Percentiles rank a stretch among this genome's conserved stretches.
phyloP scores from a whole-genome alignment of 2,797 vertebrate genomes.

The Coracias cyanogaster region DNA sequence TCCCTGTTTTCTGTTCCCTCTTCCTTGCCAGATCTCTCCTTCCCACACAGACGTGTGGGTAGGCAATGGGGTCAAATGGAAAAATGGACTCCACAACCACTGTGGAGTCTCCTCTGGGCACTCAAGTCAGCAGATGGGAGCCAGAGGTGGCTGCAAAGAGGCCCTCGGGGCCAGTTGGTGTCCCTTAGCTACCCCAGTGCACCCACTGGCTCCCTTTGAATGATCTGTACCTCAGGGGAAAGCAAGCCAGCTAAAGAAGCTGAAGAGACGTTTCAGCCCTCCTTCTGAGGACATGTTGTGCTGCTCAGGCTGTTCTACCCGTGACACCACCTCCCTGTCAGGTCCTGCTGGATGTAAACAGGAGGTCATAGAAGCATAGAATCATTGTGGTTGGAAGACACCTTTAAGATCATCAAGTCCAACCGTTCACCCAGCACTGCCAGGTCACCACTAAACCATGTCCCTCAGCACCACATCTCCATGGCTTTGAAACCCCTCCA shows the following conservation, averaged over 20 bases:
- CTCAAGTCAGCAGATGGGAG: accelerated
- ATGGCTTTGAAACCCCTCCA: not conserved
- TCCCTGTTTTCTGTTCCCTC: not conserved
- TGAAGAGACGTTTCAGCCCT: not conserved
- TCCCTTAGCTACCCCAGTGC: not conserved
- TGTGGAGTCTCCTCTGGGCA: accelerated
- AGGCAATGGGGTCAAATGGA: not conserved
- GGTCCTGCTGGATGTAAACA: not conserved
- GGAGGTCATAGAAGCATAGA: not conserved
- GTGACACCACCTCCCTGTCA: not conserved
- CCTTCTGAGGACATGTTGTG: not conserved
- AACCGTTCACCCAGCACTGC: not conserved
- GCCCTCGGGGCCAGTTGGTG: not conserved
- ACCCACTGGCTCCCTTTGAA: not conserved
- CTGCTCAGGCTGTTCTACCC: not conserved
- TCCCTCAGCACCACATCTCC: not conserved
- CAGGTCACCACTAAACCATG: not conserved
- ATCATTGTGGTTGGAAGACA: not conserved
- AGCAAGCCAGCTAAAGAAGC: not conserved
- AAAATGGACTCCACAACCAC: accelerated
- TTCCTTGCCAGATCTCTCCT: not conserved
- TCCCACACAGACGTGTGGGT: not conserved
- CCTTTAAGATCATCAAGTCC: not conserved
- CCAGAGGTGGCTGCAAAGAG: not conserved
- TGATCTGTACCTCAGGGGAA: not conserved